A percentile compares a stretch with the other conserved stretches of the same genome.
Evolutionary conservation across 2,113 vertebrate genomes (phyloP).

Genomic region (Tichodroma muraria): DNA sequence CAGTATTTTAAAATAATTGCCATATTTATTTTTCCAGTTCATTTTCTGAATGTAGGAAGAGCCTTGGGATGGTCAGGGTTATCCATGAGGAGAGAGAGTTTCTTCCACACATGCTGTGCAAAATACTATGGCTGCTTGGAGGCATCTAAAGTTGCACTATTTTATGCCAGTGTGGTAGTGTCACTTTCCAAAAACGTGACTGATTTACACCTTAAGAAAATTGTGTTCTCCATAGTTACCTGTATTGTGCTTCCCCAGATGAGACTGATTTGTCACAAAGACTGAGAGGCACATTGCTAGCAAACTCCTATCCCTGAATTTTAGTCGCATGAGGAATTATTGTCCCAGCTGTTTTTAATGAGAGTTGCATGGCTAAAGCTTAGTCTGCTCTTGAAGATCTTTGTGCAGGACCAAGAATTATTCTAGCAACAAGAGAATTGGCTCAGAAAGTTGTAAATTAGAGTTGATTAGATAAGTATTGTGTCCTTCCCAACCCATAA

Average conservation of each 20-base stretch:
- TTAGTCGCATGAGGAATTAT: background rate
- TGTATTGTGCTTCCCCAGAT: background rate
- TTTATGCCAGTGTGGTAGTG: background rate
- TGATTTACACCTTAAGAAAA: background rate
- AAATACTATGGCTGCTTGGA: background rate
- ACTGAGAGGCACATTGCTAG: background rate
- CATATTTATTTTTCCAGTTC: background rate
- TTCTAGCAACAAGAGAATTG: background rate
- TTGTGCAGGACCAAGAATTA: background rate
- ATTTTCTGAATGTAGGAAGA: background rate
- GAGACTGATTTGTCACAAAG: background rate
- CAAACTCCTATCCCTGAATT: background rate
- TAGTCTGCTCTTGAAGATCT: background rate
- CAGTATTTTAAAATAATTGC: background rate
- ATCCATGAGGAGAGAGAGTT: background rate
- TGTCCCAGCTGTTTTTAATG: slow-evolving; percentile 22
- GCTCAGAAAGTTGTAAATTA: background rate
- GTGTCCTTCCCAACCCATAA: background rate
- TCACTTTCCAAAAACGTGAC: background rate
- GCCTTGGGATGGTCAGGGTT: background rate
- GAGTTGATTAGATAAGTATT: background rate
- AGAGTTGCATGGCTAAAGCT: background rate
- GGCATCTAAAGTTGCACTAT: background rate
- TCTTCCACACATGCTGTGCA: background rate
- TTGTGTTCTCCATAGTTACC: background rate